A percentile compares a stretch with the other conserved stretches of the same genome.
Evolutionary conservation across 2,113 vertebrate genomes (phyloP).

Genomic region (Xerus inauris): DNA sequence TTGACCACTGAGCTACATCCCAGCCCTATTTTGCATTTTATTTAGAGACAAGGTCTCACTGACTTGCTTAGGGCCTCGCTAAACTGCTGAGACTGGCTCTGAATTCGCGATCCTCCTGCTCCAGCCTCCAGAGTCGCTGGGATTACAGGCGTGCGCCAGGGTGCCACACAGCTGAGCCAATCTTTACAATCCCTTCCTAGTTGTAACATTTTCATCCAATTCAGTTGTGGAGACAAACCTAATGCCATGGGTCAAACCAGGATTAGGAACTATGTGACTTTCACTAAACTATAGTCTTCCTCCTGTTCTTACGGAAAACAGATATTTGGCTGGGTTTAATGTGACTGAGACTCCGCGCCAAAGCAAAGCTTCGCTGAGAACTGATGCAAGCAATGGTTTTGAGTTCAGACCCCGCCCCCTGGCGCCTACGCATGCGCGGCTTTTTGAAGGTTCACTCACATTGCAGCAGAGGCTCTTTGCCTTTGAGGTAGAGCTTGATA

Average conservation of each 20-base stretch:
- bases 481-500: constrained; percentile 95
- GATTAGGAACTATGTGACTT: background rate
- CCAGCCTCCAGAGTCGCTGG: no score
- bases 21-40: no score
- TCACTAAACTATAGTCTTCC: background rate
- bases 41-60: no score
- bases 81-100: no score
- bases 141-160: no score
- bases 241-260: background rate
- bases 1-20: no score
- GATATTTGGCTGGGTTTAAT: background rate
- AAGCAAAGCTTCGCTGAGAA: background rate
- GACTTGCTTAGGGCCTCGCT: no score
- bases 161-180: no score
- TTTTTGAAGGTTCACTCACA: constrained; percentile 87
- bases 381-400: background rate
- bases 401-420: fast-evolving
- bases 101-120: no score
- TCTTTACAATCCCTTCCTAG: background rate
- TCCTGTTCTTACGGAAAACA: background rate
- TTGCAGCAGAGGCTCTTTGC: constrained; percentile 93
- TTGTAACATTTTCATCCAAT: background rate
- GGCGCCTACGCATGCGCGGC: fast-evolving
- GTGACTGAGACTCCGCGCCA: no score
- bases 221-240: background rate